Percentiles rank a stretch among this genome's conserved stretches.
Conservation (phyloP, 1,140 invertebrate genomes). For the Orchesella cincta region DNA sequence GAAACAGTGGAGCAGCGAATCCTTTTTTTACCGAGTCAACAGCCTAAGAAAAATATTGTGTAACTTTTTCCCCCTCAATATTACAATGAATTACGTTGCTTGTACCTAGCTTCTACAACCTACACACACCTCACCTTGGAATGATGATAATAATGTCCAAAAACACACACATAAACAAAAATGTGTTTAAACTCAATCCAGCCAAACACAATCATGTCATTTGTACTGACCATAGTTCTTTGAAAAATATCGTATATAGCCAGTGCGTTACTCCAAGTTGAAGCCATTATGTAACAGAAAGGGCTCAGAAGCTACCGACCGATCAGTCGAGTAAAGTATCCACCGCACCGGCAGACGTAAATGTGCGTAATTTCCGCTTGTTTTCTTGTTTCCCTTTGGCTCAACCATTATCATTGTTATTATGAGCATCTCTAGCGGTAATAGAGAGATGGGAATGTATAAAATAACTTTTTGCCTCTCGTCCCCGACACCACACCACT, state of each 20-base stretch:
- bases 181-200: neutral
- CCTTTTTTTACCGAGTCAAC: neutral
- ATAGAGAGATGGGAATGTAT: neutral
- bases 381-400: constrained; percentile 19
- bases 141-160: neutral
- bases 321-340: neutral
- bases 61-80: neutral
- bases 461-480: constrained; percentile 1
- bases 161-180: constrained; percentile 16
- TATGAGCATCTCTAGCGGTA: neutral
- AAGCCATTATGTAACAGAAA: neutral
- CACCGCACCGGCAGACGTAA: constrained; percentile 37
- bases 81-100: neutral
- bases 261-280: neutral
- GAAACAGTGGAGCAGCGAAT: neutral
- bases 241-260: neutral
- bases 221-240: neutral
- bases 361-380: constrained; percentile 45
- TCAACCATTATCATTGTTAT: neutral
- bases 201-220: neutral
- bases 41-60: neutral
- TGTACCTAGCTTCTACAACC: neutral
- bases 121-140: constrained; percentile 11
- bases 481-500: neutral
- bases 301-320: neutral